A percentile compares a stretch with the other conserved stretches of the same genome.
Conservation (phyloP, 53 echinoderm and acorn worm genomes). For the Stichopus horrens region DNA sequence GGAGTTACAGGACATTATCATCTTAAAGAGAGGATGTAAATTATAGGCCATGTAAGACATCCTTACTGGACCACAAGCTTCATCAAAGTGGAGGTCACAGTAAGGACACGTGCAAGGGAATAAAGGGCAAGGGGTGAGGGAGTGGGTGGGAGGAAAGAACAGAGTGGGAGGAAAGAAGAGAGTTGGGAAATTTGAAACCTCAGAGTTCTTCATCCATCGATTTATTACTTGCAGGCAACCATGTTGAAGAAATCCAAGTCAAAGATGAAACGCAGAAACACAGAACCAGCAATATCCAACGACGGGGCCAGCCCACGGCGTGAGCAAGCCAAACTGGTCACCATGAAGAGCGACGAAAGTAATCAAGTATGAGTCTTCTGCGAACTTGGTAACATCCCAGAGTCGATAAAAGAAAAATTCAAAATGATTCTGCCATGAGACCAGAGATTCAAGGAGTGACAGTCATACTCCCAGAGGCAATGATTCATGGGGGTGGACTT, state of each 20-base stretch:
- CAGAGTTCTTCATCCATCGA: background rate
- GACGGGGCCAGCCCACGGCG: constrained; percentile 71
- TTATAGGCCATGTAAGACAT: no score
- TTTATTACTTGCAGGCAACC: constrained; percentile 67
- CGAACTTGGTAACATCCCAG: background rate
- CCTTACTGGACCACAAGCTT: background rate
- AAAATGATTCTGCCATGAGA: background rate
- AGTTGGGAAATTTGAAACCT: background rate
- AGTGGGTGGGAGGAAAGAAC: no score
- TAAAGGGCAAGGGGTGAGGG: background rate
- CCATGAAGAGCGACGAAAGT: constrained; percentile 92
- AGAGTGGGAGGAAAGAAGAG: background rate
- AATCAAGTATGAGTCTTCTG: constrained; percentile 64
- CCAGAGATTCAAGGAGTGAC: background rate
- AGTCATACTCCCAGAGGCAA: background rate
- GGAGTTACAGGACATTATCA: no score
- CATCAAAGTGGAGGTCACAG: background rate
- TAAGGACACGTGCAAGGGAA: background rate
- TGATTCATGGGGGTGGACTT: background rate
- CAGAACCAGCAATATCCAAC: constrained; percentile 89
- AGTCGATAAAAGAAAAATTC: background rate
- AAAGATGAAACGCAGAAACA: constrained; percentile 94
- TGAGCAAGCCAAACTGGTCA: constrained; percentile 63
- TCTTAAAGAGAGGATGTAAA: no score
- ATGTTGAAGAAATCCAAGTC: constrained; percentile 99